Conservation (phyloP, 2,113 vertebrate species). For the Syngnathus scovelli region DNA sequence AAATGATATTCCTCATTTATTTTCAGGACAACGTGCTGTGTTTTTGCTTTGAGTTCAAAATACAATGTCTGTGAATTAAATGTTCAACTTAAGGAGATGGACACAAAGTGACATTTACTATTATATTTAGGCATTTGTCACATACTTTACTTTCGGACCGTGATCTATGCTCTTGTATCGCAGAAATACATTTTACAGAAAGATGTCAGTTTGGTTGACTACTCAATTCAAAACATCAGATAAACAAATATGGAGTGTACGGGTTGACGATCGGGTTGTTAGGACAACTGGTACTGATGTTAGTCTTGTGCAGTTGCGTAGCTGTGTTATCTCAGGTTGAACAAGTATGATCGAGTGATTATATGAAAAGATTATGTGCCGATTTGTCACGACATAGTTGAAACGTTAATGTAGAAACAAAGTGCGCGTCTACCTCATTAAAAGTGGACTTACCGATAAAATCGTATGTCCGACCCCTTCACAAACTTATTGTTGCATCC, state of each 20-base stretch:
- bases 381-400: not conserved
- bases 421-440: not conserved
- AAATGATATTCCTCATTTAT: too few species aligned
- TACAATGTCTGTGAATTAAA: too few species aligned
- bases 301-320: not conserved
- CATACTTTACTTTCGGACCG: not conserved
- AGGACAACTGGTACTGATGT: not conserved
- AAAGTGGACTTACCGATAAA: conserved; percentile 63
- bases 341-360: not conserved
- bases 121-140: not conserved
- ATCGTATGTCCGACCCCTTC: conserved; percentile 73
- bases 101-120: too few species aligned
- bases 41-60: not conserved
- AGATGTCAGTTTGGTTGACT: not conserved
- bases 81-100: too few species aligned
- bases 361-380: not conserved
- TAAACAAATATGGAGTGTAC: too few species aligned
- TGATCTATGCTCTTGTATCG: not conserved
- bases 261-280: not conserved
- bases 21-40: too few species aligned
- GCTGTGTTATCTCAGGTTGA: not conserved
- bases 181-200: not conserved
- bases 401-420: not conserved
- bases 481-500: conserved; percentile 74
- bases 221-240: not conserved